These are phyloP conservation scores for Pseudolaguvia tuberculata DNA, from an alignment of 2,113 vertebrate species.

Conservation along the genomic window DNA sequence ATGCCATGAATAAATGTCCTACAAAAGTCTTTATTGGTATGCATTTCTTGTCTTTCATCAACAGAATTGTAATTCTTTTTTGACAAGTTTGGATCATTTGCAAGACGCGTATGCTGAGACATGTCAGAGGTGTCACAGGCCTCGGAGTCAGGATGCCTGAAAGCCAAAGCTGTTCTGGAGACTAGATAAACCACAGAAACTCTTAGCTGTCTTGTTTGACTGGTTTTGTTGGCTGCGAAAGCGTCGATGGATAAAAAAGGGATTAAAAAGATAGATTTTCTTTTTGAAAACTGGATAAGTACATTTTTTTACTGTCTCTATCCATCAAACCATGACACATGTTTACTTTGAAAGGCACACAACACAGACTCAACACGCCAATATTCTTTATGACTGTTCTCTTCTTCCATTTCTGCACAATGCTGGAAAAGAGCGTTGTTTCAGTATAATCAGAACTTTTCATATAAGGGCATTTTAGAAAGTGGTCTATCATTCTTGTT, in stretches of 20 bases:
- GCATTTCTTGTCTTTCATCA: constrained; percentile 26
- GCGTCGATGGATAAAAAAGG: constrained; percentile 25
- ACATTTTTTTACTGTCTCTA: constrained; percentile 34
- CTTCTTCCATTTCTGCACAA: constrained; percentile 39
- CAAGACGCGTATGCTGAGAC: constrained; percentile 7
- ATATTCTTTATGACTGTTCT: constrained; percentile 41
- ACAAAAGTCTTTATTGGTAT: neutral
- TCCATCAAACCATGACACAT: constrained; percentile 39
- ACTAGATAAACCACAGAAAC: constrained; percentile 31
- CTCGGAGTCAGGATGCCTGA: constrained; percentile 6
- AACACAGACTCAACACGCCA: constrained; percentile 39
- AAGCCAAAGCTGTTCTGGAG: constrained; percentile 21
- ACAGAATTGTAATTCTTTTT: constrained; percentile 27
- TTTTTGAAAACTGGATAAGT: constrained; percentile 43
- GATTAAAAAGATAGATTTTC: constrained; percentile 38
- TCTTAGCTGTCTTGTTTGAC: constrained; percentile 24
- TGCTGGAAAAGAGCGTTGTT: constrained; percentile 31
- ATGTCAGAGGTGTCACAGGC: constrained; percentile 32
- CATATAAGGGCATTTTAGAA: constrained; percentile 40
- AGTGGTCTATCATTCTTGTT: constrained; percentile 42
- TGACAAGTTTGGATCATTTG: constrained; percentile 26
- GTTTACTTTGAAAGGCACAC: constrained; percentile 45
- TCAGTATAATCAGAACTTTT: constrained; percentile 41
- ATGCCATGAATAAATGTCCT: neutral
- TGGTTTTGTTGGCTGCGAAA: constrained; percentile 37